These are phyloP conservation scores for Pantherophis guttatus DNA, from an alignment of 2,113 vertebrate genomes.

Conservation along the genomic window DNA sequence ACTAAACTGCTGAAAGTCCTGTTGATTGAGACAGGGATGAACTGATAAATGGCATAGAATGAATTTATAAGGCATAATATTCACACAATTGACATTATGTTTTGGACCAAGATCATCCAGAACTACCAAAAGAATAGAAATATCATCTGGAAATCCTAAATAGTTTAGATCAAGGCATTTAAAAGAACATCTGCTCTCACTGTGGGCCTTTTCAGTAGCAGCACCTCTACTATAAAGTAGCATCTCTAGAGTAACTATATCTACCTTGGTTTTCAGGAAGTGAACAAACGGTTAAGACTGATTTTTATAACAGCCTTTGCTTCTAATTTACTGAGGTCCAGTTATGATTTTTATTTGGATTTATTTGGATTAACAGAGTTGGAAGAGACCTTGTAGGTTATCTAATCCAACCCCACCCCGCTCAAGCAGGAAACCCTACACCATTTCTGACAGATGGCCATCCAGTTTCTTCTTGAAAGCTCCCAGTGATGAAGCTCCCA, in stretches of 20 bases:
- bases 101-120: not conserved
- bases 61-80: not conserved
- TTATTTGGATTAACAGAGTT: too few relatives aligned
- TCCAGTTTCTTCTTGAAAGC: too few relatives aligned
- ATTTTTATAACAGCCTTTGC: not conserved
- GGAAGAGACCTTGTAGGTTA: too few relatives aligned
- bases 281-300: not conserved
- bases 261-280: not conserved
- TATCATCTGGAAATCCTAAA: not conserved
- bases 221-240: not conserved
- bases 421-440: too few relatives aligned
- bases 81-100: not conserved
- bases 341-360: not conserved
- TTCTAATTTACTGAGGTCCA: not conserved
- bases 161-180: not conserved
- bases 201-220: not conserved
- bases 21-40: not conserved
- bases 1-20: not conserved
- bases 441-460: too few relatives aligned
- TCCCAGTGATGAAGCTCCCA: too few relatives aligned
- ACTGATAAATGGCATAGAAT: not conserved
- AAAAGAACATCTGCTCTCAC: not conserved
- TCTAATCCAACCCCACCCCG: too few relatives aligned
- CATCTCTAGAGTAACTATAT: not conserved
- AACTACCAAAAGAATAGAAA: not conserved